Evolutionary conservation across 2,888 invertebrate species (phyloP).

Genomic region (Zygothrica quintamaculata): DNA sequence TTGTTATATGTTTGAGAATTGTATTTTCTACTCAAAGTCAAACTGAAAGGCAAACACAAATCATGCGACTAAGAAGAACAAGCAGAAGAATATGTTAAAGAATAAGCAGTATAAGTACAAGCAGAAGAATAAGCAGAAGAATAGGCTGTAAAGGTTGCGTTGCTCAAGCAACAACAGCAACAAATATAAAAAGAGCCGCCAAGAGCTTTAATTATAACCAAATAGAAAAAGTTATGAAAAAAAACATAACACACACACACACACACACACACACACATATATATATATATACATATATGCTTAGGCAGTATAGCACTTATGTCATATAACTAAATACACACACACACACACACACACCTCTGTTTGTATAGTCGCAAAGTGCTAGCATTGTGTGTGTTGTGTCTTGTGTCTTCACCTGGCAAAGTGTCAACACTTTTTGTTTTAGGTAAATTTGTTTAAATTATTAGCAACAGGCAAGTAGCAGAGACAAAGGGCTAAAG

Average conservation of each 20-base stretch:
- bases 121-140: slow-evolving; percentile 12
- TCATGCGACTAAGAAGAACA: too few relatives aligned
- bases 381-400: slow-evolving; percentile 6
- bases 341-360: slow-evolving; percentile 47
- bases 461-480: slow-evolving; percentile 67
- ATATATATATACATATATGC: too few relatives aligned
- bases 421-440: slow-evolving; percentile 56
- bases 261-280: slow-evolving; percentile 38
- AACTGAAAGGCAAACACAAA: too few relatives aligned
- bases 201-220: slow-evolving; percentile 77
- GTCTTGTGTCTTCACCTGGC: slow-evolving; percentile 5
- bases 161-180: slow-evolving; percentile 31
- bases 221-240: slow-evolving; percentile 49
- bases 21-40: too few relatives aligned
- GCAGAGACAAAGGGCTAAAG: slow-evolving; percentile 44
- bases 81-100: too few relatives aligned
- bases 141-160: background rate
- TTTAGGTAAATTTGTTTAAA: slow-evolving; percentile 73
- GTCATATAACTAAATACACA: slow-evolving; percentile 5
- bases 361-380: slow-evolving; percentile 34
- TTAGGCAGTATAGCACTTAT: too few relatives aligned
- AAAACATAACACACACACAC: slow-evolving; percentile 19
- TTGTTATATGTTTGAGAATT: background rate
- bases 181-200: slow-evolving; percentile 57
- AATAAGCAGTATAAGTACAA: too few relatives aligned